Evolutionary conservation across 2,888 invertebrate species (phyloP).

Genomic region (Pandemis cinnamomeana): DNA sequence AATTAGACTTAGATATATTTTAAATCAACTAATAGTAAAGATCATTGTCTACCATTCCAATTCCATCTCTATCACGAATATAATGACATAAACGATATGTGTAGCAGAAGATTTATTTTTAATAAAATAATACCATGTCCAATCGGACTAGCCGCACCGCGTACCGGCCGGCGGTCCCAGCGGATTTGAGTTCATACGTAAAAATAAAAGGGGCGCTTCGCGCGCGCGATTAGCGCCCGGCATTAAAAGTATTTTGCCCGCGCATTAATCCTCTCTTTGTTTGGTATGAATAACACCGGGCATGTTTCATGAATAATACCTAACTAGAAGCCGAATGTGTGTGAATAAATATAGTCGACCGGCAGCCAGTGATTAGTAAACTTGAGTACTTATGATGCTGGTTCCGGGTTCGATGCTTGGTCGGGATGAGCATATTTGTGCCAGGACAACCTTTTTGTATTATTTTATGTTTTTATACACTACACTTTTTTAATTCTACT

Average conservation of each 20-base stretch:
- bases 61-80: no score
- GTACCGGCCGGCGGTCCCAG: constrained; percentile 16
- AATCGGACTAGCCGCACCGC: background rate
- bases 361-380: no score
- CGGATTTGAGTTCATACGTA: constrained; percentile 40
- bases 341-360: background rate
- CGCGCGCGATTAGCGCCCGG: constrained; percentile 40
- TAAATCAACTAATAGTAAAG: no score
- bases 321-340: background rate
- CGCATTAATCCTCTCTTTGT: constrained; percentile 40
- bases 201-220: constrained; percentile 42
- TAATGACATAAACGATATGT: no score
- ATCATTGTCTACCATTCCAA: no score
- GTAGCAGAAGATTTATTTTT: background rate
- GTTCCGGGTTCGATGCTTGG: no score
- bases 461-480: no score
- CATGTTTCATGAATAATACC: background rate
- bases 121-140: background rate
- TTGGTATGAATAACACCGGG: constrained; percentile 31
- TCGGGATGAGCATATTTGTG: no score
- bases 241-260: constrained; percentile 41
- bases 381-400: no score
- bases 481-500: no score
- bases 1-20: no score
- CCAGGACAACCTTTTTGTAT: no score